Percentiles rank a stretch among this genome's conserved stretches.
Evolutionary conservation across 2,113 vertebrate species (phyloP).

Genomic region (Paradoxurus hermaphroditus): DNA sequence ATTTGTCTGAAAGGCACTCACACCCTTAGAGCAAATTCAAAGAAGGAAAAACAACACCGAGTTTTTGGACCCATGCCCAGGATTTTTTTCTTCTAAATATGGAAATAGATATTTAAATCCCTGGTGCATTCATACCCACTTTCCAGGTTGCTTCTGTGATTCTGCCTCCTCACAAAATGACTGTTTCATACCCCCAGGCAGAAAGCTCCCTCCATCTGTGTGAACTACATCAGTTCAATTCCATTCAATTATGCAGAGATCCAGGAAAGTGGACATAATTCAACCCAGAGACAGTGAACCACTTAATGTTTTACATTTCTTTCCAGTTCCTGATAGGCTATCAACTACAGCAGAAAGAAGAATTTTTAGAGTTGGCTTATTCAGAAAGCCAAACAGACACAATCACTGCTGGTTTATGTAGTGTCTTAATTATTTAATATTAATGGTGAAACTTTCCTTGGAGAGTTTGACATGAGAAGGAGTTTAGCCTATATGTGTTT

Average conservation of each 20-base stretch:
- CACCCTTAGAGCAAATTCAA: neutral
- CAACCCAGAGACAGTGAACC: neutral
- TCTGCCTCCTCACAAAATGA: neutral
- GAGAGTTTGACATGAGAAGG: neutral
- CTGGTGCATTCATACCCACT: neutral
- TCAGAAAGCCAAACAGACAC: constrained; percentile 38
- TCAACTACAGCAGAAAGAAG: neutral
- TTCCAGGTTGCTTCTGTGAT: neutral
- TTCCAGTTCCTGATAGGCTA: constrained; percentile 17
- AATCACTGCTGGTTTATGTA: neutral
- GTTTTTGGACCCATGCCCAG: constrained; percentile 16
- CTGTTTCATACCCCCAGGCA: neutral
- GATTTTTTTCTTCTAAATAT: constrained; percentile 44
- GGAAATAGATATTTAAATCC: constrained; percentile 37
- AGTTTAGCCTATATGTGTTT: neutral
- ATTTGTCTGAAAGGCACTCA: constrained; percentile 29
- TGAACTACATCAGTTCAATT: neutral
- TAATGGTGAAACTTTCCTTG: neutral
- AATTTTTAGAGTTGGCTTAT: neutral
- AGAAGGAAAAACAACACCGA: neutral
- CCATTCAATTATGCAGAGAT: constrained; percentile 18
- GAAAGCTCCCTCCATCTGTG: neutral
- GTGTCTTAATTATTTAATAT: constrained; percentile 48
- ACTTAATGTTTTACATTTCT: neutral
- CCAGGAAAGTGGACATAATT: neutral